phyloP scores from a whole-genome alignment of 2,888 invertebrate species.

The Acanthacorydalis orientalis region DNA sequence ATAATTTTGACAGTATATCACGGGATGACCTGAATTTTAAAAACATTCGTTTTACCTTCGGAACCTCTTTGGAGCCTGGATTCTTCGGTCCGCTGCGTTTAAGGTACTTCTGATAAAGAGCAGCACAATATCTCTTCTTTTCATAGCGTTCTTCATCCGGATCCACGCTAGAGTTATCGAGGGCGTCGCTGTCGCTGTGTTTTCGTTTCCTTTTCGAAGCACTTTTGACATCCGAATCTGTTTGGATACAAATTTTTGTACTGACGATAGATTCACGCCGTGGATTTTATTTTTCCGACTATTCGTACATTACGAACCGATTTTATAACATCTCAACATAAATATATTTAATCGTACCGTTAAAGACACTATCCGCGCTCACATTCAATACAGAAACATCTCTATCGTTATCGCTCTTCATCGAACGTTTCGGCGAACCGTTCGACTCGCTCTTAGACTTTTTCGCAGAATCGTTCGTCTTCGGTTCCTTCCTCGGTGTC shows the following conservation, averaged over 20 bases:
- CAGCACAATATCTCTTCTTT: constrained; percentile 43
- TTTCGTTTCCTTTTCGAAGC: constrained; percentile 14
- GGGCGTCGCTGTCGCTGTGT: constrained; percentile 16
- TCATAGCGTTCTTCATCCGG: constrained; percentile 52
- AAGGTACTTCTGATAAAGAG: constrained; percentile 58
- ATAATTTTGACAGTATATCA: not conserved
- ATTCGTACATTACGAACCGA: too few species aligned
- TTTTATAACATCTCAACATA: too few species aligned
- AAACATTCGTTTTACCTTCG: constrained; percentile 38
- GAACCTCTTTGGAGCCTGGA: constrained; percentile 68
- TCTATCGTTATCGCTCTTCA: not conserved
- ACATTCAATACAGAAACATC: not conserved
- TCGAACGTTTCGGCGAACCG: not conserved
- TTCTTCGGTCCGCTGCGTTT: constrained; percentile 64
- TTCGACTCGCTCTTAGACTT: constrained; percentile 18
- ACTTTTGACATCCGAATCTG: not conserved
- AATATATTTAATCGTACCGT: too few species aligned
- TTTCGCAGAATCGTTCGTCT: constrained; percentile 8
- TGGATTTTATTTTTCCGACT: too few species aligned
- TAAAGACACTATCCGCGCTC: too few species aligned
- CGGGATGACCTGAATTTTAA: not conserved
- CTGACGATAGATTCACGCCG: too few species aligned
- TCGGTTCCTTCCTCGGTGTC: not conserved
- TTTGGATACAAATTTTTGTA: too few species aligned
- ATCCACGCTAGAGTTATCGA: constrained; percentile 23